Conservation (phyloP, 2,797 vertebrate species). For the Naso thynnoides region DNA sequence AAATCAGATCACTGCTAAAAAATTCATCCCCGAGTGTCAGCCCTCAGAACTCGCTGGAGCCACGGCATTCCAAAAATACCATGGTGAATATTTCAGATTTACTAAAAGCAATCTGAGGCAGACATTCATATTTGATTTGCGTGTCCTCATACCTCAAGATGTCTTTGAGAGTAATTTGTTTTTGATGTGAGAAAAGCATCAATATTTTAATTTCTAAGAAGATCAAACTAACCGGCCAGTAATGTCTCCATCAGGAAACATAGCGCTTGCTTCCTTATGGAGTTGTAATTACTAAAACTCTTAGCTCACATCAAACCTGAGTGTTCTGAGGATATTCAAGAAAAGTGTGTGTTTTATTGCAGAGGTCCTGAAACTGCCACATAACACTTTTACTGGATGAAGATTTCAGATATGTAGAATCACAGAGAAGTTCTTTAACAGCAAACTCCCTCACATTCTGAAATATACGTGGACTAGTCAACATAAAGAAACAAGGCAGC, state of each 20-base stretch:
- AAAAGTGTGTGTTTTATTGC: not conserved
- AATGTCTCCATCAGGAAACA: conserved; percentile 46
- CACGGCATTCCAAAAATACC: conserved; percentile 56
- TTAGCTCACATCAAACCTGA: conserved; percentile 9
- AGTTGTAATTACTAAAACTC: conserved; percentile 9
- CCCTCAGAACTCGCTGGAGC: conserved; percentile 48
- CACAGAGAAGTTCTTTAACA: not conserved
- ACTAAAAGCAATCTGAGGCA: conserved; percentile 85
- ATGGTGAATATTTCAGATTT: conserved; percentile 85
- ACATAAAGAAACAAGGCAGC: not conserved
- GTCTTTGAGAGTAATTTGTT: conserved; percentile 78
- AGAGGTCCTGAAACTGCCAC: not conserved
- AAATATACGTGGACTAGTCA: not conserved
- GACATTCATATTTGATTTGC: conserved; percentile 81
- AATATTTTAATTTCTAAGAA: conserved; percentile 80
- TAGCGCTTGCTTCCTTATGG: conserved; percentile 26
- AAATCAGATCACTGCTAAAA: conserved; percentile 72
- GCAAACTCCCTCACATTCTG: not conserved
- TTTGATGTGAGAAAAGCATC: conserved; percentile 74
- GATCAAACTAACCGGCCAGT: conserved; percentile 49
- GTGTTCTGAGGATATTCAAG: not conserved
- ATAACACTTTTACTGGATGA: not conserved
- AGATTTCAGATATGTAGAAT: not conserved
- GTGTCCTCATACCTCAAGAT: conserved; percentile 62
- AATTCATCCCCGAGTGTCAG: conserved; percentile 66